Evolutionary conservation across 2,888 invertebrate species (phyloP).

Genomic region (Plagodis dolabraria): DNA sequence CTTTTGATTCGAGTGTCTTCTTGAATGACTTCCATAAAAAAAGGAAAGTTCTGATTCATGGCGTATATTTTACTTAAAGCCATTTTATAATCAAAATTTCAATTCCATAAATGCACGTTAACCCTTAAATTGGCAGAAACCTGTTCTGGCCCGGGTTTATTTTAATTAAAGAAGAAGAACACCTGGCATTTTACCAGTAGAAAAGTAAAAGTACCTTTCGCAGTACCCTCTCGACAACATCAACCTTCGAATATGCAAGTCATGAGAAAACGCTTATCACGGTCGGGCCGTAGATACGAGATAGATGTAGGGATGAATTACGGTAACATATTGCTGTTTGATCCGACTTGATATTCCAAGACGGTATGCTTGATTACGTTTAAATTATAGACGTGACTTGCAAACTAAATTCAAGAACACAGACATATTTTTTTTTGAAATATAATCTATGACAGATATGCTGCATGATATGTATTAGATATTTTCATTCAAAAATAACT

Average conservation of each 20-base stretch:
- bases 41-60: too few species aligned
- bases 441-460: background rate
- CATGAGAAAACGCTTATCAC: slow-evolving; percentile 83
- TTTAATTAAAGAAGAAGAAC: background rate
- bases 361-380: slow-evolving; percentile 33
- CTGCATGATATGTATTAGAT: too few species aligned
- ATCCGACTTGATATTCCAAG: slow-evolving; percentile 34
- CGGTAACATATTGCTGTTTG: slow-evolving; percentile 73
- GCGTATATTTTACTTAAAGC: too few species aligned
- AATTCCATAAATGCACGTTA: too few species aligned
- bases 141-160: background rate
- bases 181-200: too few species aligned
- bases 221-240: slow-evolving; percentile 30
- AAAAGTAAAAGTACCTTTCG: slow-evolving; percentile 11
- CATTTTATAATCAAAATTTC: too few species aligned
- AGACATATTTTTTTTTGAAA: background rate
- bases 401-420: slow-evolving; percentile 5
- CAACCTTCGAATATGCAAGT: slow-evolving; percentile 75
- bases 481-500: too few species aligned
- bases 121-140: too few species aligned
- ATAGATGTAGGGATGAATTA: slow-evolving; percentile 75
- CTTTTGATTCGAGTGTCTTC: too few species aligned
- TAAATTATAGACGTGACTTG: slow-evolving; percentile 31
- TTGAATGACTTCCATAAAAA: too few species aligned
- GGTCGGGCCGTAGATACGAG: slow-evolving; percentile 51